These are phyloP conservation scores for Cyclina sinensis DNA, from an alignment of 1,140 invertebrate genomes.

Conservation along the genomic window DNA sequence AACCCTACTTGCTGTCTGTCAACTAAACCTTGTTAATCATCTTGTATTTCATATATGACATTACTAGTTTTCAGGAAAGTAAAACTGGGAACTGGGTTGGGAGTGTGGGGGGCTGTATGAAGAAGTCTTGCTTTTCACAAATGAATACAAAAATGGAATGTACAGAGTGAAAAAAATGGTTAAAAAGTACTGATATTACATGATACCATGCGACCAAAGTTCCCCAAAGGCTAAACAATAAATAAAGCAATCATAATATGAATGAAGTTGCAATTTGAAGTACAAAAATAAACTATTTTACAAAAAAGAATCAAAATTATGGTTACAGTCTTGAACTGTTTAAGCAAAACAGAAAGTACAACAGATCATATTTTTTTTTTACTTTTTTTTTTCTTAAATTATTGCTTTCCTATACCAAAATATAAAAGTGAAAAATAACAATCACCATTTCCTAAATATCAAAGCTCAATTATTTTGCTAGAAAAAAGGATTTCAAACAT, in stretches of 20 bases:
- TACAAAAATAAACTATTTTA: conserved; percentile 54
- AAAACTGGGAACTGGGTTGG: too few relatives aligned
- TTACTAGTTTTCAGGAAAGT: too few relatives aligned
- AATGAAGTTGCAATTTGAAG: background rate
- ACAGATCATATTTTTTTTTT: conserved; percentile 46
- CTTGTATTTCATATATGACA: too few relatives aligned
- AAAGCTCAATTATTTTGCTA: conserved; percentile 46
- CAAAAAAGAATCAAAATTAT: conserved; percentile 2
- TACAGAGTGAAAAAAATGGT: conserved; percentile 38
- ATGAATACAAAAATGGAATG: conserved; percentile 16
- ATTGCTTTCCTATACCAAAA: conserved; percentile 63
- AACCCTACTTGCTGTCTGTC: too few relatives aligned
- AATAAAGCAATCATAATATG: conserved; percentile 21
- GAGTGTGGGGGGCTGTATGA: too few relatives aligned
- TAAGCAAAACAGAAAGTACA: conserved; percentile 20
- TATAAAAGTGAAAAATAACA: conserved; percentile 59
- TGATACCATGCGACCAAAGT: background rate
- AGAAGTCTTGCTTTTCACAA: background rate
- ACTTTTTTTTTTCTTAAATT: conserved; percentile 39
- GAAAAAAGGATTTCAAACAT: conserved; percentile 51
- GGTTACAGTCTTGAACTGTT: background rate
- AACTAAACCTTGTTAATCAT: too few relatives aligned
- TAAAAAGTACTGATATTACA: conserved; percentile 8
- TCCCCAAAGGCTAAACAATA: conserved; percentile 12
- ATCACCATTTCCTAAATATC: conserved; percentile 23